Evolutionary conservation across 2,888 invertebrate genomes (phyloP).

Genomic region (Pegoplata infirma): DNA sequence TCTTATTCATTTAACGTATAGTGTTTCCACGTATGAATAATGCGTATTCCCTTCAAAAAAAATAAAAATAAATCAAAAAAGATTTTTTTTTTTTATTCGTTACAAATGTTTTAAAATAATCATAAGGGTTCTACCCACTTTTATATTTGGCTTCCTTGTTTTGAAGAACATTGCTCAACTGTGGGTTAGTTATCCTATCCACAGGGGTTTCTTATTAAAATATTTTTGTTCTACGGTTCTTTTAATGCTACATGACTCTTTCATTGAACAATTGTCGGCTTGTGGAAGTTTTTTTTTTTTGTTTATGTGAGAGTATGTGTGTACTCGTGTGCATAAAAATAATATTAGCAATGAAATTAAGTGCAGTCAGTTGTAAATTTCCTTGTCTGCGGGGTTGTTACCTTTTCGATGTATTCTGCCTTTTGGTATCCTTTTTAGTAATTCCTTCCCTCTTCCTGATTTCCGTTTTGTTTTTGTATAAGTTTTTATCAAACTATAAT

Average conservation of each 20-base stretch:
- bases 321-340: slow-evolving; percentile 34
- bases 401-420: slow-evolving; percentile 39
- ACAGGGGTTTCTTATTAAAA: slow-evolving; percentile 59
- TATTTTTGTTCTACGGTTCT: neutral
- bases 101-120: slow-evolving; percentile 59
- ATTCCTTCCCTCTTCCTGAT: slow-evolving; percentile 25
- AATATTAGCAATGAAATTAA: slow-evolving; percentile 56
- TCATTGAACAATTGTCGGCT: slow-evolving; percentile 44
- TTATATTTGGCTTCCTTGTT: slow-evolving; percentile 19
- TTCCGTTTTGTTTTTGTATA: slow-evolving; percentile 27
- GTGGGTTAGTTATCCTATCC: slow-evolving; percentile 52
- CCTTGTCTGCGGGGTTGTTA: slow-evolving; percentile 44
- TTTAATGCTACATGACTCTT: slow-evolving; percentile 32
- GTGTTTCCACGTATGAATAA: slow-evolving; percentile 1
- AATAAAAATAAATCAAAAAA: slow-evolving; percentile 57
- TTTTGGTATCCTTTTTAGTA: slow-evolving; percentile 23
- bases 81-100: neutral
- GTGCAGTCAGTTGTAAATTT: slow-evolving; percentile 55
- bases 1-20: no score
- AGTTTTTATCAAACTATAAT: slow-evolving; percentile 50
- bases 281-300: slow-evolving; percentile 20
- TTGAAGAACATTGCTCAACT: slow-evolving; percentile 49
- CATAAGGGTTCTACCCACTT: slow-evolving; percentile 58
- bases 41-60: slow-evolving; percentile 30
- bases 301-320: slow-evolving; percentile 8